Percentiles rank a stretch among this genome's conserved stretches.
phyloP scores from a whole-genome alignment of 2,113 vertebrate species.

The Coptodon bakossiorum region DNA sequence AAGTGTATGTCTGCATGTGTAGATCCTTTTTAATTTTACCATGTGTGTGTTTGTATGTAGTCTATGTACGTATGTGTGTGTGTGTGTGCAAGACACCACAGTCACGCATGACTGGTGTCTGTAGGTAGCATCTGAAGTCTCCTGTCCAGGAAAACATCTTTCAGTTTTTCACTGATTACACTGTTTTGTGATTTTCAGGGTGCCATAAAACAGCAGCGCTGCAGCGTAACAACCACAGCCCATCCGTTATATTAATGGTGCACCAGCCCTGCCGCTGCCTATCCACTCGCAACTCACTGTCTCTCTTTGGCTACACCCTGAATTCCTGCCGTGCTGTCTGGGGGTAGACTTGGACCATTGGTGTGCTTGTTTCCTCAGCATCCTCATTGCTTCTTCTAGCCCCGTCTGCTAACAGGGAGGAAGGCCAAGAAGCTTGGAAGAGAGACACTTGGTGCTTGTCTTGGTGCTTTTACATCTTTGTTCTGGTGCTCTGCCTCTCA shows the following conservation, averaged over 20 bases:
- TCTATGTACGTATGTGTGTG: not conserved
- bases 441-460: conserved; percentile 57
- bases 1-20: conserved; percentile 12
- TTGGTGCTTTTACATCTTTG: conserved; percentile 41
- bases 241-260: not conserved
- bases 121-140: conserved; percentile 67
- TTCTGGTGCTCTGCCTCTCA: conserved; percentile 12
- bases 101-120: conserved; percentile 23
- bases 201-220: conserved; percentile 18
- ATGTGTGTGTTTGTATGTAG: conserved; percentile 8
- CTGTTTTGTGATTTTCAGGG: conserved; percentile 29
- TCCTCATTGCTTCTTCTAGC: conserved; percentile 27
- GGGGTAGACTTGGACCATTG: not conserved
- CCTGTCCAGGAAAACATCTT: conserved; percentile 42
- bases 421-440: conserved; percentile 48
- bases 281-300: conserved; percentile 6
- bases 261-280: conserved; percentile 17
- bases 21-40: conserved; percentile 14
- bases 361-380: conserved; percentile 41
- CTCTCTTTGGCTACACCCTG: conserved; percentile 36
- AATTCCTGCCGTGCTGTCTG: conserved; percentile 28
- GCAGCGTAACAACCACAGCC: conserved; percentile 15
- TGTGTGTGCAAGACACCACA: conserved; percentile 23
- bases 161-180: conserved; percentile 30
- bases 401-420: conserved; percentile 31